Conservation (phyloP, 1,140 invertebrate genomes). For the Panulirus ornatus region DNA sequence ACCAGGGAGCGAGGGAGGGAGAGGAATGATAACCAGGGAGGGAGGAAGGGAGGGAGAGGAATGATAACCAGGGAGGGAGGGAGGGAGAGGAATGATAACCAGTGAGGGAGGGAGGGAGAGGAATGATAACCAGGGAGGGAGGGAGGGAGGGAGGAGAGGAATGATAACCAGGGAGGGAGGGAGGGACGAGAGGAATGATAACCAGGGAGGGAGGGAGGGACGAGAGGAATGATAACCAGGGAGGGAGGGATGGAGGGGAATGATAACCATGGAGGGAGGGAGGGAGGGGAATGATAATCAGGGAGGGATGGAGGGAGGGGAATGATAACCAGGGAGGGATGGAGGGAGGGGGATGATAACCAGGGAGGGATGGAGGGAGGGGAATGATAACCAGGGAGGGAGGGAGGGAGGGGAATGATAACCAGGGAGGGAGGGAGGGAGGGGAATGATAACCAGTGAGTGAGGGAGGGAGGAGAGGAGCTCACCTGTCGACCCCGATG, state of each 20-base stretch:
- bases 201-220: neutral
- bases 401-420: neutral
- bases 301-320: neutral
- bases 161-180: neutral
- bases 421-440: neutral
- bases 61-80: neutral
- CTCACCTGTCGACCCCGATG: constrained; percentile 79
- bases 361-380: neutral
- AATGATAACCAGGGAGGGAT: neutral
- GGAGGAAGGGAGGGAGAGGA: neutral
- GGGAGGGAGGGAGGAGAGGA: neutral
- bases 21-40: neutral
- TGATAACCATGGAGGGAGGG: too few relatives aligned
- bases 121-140: neutral
- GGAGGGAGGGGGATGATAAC: neutral
- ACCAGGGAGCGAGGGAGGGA: neutral
- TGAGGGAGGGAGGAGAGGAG: neutral
- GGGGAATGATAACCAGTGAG: too few relatives aligned
- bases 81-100: neutral
- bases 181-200: too few relatives aligned
- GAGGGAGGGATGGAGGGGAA: too few relatives aligned
- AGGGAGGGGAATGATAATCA: neutral
- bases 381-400: neutral
- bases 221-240: too few relatives aligned
- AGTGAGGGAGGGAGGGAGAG: neutral